Base-by-base conservation (phyloP, 2,888 invertebrate genomes). In the Julus scandinavius region DNA sequence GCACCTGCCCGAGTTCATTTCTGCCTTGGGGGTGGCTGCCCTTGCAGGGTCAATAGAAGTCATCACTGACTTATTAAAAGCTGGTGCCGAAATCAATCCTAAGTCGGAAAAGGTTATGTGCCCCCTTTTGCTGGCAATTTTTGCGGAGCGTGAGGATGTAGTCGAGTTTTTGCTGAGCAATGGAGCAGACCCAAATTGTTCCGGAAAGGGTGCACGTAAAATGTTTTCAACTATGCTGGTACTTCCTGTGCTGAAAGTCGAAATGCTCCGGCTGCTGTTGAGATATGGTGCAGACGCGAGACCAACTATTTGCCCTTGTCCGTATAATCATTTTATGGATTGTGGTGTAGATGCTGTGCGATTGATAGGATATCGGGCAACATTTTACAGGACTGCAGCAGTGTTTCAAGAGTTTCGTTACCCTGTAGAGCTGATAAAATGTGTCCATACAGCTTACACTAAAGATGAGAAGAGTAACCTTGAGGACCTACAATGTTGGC, bases 171-270 rank as follows among this genome's bases (percentile, higher is more conserved):
- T 86, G 17, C 49, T 86, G 17, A 41, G 15, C 13, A 17, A 49
- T 49, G 86, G 86, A 45, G 17, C 86, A 17, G 20, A 86, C 45
- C 86, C 86, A n/a, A 86, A 86, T 86, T 85, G 13, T 41, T 11
- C 15, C 11, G 3, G 83, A 11, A 4, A 29, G 17, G 58, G 5
- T 6, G n/a, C 17, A 13, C n/a, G 3, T 58, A 58, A 17, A 13
- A 4, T 29, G 29, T 29, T 29, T 29, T 29, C 29, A 29, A 29
- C 0, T 3, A 0, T 17, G 58, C 4, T 58, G 58, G 7, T 58
- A 13, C 4, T 58, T 17, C n/a, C 58, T 7, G n/a, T 3, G 4
- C 4, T 58, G n/a, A 58, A 58, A 58, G 58, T 17, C n/a, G 13
- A 58, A 9, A 58, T 58, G 17, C 1, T n/a, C 5, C n/a, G n/a